A percentile compares a stretch with the other conserved stretches of the same genome.
phyloP scores from a whole-genome alignment of 1,140 invertebrate genomes.

The Drosophila arizonae region DNA sequence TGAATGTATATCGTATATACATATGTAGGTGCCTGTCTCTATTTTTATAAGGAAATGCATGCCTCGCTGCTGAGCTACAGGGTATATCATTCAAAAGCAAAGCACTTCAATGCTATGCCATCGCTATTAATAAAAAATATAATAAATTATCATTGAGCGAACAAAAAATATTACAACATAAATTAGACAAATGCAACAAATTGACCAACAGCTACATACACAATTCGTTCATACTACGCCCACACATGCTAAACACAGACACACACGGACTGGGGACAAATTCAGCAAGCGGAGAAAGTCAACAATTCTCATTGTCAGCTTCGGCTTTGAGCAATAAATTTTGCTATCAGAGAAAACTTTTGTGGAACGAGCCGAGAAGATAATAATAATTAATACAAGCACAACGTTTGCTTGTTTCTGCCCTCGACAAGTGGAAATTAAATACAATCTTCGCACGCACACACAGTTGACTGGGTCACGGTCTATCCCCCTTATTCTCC shows the following conservation, averaged over 20 bases:
- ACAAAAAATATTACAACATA: slow-evolving; percentile 51
- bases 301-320: slow-evolving; percentile 78
- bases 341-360: slow-evolving; percentile 71
- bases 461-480: slow-evolving; percentile 11
- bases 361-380: slow-evolving; percentile 18
- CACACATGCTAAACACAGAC: not conserved
- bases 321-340: slow-evolving; percentile 69
- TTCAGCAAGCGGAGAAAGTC: slow-evolving; percentile 50
- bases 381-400: slow-evolving; percentile 66
- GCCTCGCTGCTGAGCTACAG: too few species aligned
- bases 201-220: slow-evolving; percentile 39
- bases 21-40: too few species aligned
- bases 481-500: not conserved
- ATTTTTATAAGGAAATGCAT: too few species aligned
- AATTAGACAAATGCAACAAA: slow-evolving; percentile 59
- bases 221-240: not conserved
- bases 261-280: not conserved
- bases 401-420: slow-evolving; percentile 45
- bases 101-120: slow-evolving; percentile 35
- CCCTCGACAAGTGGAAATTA: slow-evolving; percentile 68
- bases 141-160: slow-evolving; percentile 68
- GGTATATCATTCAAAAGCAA: slow-evolving; percentile 6
- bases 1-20: too few species aligned
- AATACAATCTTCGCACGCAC: slow-evolving; percentile 50
- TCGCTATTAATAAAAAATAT: slow-evolving; percentile 66